Evolutionary conservation across 2,113 vertebrate species (phyloP), one percentile per base, ranked within the genome.

Genomic region (Trogon surrucura): DNA sequence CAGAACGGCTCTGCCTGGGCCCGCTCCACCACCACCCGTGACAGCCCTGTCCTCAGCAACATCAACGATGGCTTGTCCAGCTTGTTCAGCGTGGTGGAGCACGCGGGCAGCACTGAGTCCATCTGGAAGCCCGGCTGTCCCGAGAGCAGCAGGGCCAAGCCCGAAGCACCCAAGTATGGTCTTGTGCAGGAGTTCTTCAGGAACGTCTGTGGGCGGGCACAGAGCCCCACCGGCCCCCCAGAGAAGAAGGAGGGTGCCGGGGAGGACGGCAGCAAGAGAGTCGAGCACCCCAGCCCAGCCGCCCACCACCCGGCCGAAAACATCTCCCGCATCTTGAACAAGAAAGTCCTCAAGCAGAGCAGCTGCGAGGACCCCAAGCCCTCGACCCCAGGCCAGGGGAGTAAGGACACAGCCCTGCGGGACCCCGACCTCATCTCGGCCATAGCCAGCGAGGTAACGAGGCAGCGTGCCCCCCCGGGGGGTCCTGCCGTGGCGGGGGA

Each of bases 21-120:
- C 12, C 99, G 99, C 47, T 99, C 99, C 92, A 99, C 99, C 95
- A 99, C 99, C 51, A 99, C 99, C 5, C 98, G 99, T 2, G 99
- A 99, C 97, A 99, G 99, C 97, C 99, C 99, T 0, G 99, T 99
- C 72, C 98, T 99, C 82, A 99, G 98, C 71, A 99, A 99, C 84
- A 98, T 99, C 97, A 99, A 99, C 0, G 99, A 99, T 0, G 99
- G 99, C 54, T 98, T 99, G 53, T 99, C 99, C 93, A 99, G 99
- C 98, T 98, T 99, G 92, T 99, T 99, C 97, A 99, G 99, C 0
- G 99, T 99, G 77, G 99, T 99, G 96, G 99, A 99, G 91, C 98
- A 99, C 32, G 53, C 98, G 0, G 99, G 99, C 69, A 99, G 99
- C 98, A 99, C 98, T 0, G 99, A 99, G 92, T 99, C 99, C 4